Conservation (phyloP, 2,888 invertebrate genomes). For the Eupithecia exiguata region DNA sequence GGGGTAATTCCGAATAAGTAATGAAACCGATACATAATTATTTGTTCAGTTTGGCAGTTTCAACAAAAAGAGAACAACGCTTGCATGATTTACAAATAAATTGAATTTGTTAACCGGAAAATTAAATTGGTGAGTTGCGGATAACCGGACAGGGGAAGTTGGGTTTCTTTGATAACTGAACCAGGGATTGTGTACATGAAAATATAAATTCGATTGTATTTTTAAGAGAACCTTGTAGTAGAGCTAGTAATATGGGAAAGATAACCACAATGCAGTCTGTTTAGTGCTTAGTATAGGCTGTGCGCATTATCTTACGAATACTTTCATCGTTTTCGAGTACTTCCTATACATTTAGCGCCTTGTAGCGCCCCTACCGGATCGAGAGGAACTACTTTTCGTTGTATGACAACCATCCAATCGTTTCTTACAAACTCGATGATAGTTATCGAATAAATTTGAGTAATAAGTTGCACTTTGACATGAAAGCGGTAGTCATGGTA, state of each 20-base stretch:
- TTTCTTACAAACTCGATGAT: too few relatives aligned
- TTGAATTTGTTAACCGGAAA: constrained; percentile 10
- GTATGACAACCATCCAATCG: too few relatives aligned
- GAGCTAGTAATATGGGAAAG: neutral
- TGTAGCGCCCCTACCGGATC: too few relatives aligned
- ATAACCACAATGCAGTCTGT: too few relatives aligned
- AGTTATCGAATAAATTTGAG: too few relatives aligned
- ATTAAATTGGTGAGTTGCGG: neutral
- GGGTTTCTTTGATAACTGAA: neutral
- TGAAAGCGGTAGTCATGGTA: too few relatives aligned
- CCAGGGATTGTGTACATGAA: neutral
- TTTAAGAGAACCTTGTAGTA: neutral
- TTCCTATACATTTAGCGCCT: too few relatives aligned
- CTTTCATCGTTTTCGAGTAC: too few relatives aligned
- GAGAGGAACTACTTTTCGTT: too few relatives aligned
- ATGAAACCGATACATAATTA: constrained; percentile 1
- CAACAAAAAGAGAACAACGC: constrained; percentile 1
- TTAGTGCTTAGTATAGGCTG: too few relatives aligned
- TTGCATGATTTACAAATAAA: neutral
- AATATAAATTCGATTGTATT: neutral
- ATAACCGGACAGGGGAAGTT: neutral
- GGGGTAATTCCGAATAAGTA: neutral
- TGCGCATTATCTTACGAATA: too few relatives aligned
- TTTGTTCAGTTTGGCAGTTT: constrained; percentile 1
- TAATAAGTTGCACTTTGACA: too few relatives aligned